A percentile compares a stretch with the other conserved stretches of the same genome.
phyloP scores from a whole-genome alignment of 2,113 vertebrate species.

The Rhadina sibilatrix region DNA sequence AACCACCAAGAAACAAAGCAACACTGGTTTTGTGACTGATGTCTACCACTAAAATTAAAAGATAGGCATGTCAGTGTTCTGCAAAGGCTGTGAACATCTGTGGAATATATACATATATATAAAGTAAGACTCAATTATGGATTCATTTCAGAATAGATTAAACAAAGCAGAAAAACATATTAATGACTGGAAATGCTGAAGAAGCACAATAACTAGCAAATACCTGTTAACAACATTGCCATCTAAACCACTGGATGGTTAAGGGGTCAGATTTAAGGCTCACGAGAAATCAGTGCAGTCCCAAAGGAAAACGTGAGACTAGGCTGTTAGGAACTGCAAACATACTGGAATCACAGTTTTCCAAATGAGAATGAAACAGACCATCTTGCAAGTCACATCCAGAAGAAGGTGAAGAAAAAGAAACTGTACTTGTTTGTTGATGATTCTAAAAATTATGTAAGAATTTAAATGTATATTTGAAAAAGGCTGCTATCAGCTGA shows the following conservation, averaged over 20 bases:
- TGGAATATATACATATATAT: neutral
- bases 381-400: neutral
- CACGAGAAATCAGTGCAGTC: neutral
- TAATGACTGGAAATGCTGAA: neutral
- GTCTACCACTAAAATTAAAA: neutral
- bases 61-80: neutral
- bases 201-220: neutral
- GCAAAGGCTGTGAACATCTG: neutral
- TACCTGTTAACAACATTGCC: neutral
- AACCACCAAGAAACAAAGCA: neutral
- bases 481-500: neutral
- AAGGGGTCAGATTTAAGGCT: neutral
- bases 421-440: neutral
- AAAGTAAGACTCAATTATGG: neutral
- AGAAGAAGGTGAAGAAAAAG: neutral
- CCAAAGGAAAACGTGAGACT: neutral
- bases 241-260: neutral
- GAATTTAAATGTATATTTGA: neutral
- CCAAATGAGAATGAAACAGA: neutral
- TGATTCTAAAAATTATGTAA: neutral
- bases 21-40: neutral
- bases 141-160: neutral
- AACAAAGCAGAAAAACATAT: neutral
- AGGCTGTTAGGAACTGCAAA: neutral
- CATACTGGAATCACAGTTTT: neutral